These are phyloP conservation scores for Hirundo rustica DNA, from an alignment of 2,797 vertebrate species.

Conservation along the genomic window DNA sequence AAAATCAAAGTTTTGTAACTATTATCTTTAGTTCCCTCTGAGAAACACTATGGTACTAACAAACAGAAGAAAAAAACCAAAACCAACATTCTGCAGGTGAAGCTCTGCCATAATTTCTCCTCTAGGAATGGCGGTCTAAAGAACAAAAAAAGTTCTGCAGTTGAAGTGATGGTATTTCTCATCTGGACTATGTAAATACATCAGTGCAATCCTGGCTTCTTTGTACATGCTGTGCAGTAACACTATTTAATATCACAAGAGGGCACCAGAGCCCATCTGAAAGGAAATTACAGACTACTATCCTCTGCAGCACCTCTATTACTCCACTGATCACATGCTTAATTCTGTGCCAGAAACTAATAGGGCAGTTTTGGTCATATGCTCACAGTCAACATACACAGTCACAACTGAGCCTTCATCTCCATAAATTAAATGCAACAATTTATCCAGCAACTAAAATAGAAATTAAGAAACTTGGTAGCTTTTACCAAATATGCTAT, in stretches of 20 bases:
- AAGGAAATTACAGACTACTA: neutral
- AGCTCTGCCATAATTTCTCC: neutral
- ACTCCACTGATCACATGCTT: neutral
- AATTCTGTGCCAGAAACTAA: neutral
- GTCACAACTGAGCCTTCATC: neutral
- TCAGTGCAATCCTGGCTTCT: neutral
- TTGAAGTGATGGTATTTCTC: neutral
- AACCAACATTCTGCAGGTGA: neutral
- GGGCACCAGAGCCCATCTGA: conserved; percentile 41
- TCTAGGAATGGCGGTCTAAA: neutral
- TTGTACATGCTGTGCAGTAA: neutral
- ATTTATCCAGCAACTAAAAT: neutral
- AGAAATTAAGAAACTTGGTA: neutral
- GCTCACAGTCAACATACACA: neutral
- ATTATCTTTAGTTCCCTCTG: neutral
- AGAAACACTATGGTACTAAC: neutral
- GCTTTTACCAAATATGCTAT: neutral
- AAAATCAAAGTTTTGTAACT: neutral
- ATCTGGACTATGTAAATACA: neutral
- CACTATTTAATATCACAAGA: neutral
- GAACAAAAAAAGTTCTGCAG: neutral
- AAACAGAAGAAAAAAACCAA: neutral
- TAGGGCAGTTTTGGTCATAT: neutral
- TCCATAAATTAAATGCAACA: neutral
- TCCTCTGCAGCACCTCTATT: neutral